Conservation (phyloP, 2,888 invertebrate species). For the Euplagia quadripunctaria region DNA sequence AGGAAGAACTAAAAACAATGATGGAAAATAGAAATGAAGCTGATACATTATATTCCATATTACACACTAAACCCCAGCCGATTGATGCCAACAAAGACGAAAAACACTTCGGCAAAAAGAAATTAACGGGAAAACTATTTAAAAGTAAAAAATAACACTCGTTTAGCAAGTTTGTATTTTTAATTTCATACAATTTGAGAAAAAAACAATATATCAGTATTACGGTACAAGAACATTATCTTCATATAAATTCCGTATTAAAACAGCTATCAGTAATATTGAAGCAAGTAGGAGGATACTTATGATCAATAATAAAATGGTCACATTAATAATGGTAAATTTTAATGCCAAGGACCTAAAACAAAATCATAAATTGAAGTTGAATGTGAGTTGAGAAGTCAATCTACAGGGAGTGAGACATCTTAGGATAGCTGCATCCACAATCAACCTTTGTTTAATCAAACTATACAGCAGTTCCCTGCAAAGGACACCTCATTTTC, state of each 20-base stretch:
- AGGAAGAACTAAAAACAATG: constrained; percentile 91
- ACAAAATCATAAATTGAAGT: constrained; percentile 32
- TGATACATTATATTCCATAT: constrained; percentile 89
- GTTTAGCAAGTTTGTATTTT: constrained; percentile 50
- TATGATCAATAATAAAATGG: constrained; percentile 23
- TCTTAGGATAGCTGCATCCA: constrained; percentile 5
- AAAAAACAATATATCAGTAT: background rate
- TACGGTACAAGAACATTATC: constrained; percentile 22
- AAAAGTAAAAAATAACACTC: constrained; percentile 65
- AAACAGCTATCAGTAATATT: constrained; percentile 6
- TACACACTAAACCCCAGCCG: constrained; percentile 90
- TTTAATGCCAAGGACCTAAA: constrained; percentile 59
- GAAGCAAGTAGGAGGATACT: constrained; percentile 15
- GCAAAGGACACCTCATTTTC: constrained; percentile 29
- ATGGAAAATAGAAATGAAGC: constrained; percentile 92
- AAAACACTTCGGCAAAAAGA: constrained; percentile 72
- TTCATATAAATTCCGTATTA: constrained; percentile 4
- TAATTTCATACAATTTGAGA: constrained; percentile 6
- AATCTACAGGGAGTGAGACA: background rate
- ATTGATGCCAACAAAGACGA: constrained; percentile 78
- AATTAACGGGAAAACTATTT: constrained; percentile 69
- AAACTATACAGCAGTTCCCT: constrained; percentile 33
- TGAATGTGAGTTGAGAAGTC: background rate
- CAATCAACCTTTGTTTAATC: constrained; percentile 11
- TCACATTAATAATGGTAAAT: constrained; percentile 20